These are phyloP conservation scores for Pogonocherus hispidulus DNA, from an alignment of 2,888 invertebrate genomes.

Conservation along the genomic window DNA sequence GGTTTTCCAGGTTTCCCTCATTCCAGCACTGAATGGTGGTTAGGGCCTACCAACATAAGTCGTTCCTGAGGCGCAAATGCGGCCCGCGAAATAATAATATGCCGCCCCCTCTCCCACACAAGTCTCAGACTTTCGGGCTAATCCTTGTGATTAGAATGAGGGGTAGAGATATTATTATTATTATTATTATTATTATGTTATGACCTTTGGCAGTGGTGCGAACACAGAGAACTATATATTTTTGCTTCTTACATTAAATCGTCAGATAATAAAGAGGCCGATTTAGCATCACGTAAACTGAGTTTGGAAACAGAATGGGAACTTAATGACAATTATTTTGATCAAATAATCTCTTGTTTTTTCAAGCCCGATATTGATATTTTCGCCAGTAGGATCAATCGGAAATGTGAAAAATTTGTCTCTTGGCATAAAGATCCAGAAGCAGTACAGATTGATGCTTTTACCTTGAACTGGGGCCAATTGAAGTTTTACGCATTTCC, in stretches of 20 bases:
- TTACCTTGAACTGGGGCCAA: background rate
- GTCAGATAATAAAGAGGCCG: background rate
- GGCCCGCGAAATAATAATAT: too few species aligned
- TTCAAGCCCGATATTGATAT: background rate
- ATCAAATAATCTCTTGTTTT: background rate
- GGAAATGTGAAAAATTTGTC: background rate
- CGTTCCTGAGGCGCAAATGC: too few species aligned
- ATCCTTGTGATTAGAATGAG: too few species aligned
- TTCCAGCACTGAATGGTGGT: too few species aligned
- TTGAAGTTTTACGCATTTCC: background rate
- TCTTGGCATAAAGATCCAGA: constrained; percentile 1
- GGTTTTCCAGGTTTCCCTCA: too few species aligned
- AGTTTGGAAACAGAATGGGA: background rate
- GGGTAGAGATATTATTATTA: too few species aligned
- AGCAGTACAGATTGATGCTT: constrained; percentile 2
- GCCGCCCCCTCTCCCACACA: too few species aligned
- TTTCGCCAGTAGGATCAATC: background rate
- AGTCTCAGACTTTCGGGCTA: too few species aligned
- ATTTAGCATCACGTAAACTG: background rate
- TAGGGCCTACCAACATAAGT: too few species aligned
- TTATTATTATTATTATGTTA: too few species aligned
- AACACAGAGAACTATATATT: background rate
- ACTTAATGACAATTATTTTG: background rate
- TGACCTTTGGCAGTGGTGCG: constrained; percentile 1
- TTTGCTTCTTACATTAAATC: background rate